phyloP scores from a whole-genome alignment of 2,888 invertebrate species.

The Stenotaenia linearis region DNA sequence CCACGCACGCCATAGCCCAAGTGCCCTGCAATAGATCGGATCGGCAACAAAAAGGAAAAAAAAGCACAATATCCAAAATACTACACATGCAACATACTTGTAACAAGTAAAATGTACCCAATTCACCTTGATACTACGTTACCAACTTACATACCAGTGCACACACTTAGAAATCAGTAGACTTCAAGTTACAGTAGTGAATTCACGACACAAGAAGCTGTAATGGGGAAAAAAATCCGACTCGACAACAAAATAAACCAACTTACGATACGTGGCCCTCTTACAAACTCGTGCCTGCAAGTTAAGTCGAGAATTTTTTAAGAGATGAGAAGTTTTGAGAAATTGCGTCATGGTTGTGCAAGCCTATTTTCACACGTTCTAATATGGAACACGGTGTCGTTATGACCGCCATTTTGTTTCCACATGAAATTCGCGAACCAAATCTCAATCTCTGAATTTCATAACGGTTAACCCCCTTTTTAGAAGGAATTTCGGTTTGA shows the following conservation, averaged over 20 bases:
- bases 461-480: too few species aligned
- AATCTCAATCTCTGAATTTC: too few species aligned
- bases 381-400: too few species aligned
- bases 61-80: not conserved
- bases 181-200: not conserved
- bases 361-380: too few species aligned
- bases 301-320: not conserved
- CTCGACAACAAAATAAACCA: not conserved
- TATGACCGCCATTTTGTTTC: too few species aligned
- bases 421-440: too few species aligned
- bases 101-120: not conserved
- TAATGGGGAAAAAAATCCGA: not conserved
- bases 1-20: not conserved
- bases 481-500: too few species aligned
- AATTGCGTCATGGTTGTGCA: not conserved
- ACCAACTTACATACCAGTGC: not conserved
- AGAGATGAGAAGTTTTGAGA: not conserved
- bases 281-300: not conserved
- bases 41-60: not conserved
- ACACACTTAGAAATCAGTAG: not conserved
- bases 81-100: not conserved
- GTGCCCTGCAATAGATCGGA: not conserved
- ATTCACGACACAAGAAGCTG: not conserved
- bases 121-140: not conserved
- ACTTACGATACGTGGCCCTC: not conserved